Evolutionary conservation across 2,888 invertebrate species (phyloP).

Genomic region (Microctonus brassicae): DNA sequence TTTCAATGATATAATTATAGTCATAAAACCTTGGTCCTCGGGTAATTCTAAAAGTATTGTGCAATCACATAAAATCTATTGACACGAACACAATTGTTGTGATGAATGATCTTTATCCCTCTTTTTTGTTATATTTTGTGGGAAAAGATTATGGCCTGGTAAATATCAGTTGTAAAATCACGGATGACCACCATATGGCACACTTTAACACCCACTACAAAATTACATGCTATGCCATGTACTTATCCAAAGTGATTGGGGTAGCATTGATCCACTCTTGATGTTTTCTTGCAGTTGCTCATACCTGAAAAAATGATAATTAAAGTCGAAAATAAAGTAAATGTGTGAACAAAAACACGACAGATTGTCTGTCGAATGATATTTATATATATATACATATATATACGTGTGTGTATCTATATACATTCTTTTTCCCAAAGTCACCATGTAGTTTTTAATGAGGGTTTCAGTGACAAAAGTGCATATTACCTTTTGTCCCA

Average conservation of each 20-base stretch:
- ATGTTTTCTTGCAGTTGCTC: not conserved
- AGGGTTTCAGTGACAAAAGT: too few species aligned
- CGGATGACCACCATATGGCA: constrained; percentile 61
- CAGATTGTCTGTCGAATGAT: not conserved
- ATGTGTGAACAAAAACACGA: not conserved
- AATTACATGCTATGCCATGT: constrained; percentile 12
- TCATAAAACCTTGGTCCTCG: not conserved
- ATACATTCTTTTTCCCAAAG: not conserved
- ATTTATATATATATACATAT: not conserved
- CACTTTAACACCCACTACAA: constrained; percentile 6
- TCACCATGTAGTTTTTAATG: not conserved
- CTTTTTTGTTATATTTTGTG: not conserved
- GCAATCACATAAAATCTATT: constrained; percentile 29
- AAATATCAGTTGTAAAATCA: constrained; percentile 52
- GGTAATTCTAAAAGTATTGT: constrained; percentile 6
- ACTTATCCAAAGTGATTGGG: constrained; percentile 18
- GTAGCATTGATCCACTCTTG: not conserved
- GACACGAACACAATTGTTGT: not conserved
- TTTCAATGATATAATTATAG: too few species aligned
- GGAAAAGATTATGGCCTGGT: constrained; percentile 7
- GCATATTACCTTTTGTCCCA: constrained; percentile 11
- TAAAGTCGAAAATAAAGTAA: not conserved
- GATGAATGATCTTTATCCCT: not conserved
- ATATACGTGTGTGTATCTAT: not conserved
- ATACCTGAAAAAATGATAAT: not conserved